Evolutionary conservation across 2,888 invertebrate genomes (phyloP), one percentile per base, ranked within the genome.

Genomic region (Muschampia plurimacula): DNA sequence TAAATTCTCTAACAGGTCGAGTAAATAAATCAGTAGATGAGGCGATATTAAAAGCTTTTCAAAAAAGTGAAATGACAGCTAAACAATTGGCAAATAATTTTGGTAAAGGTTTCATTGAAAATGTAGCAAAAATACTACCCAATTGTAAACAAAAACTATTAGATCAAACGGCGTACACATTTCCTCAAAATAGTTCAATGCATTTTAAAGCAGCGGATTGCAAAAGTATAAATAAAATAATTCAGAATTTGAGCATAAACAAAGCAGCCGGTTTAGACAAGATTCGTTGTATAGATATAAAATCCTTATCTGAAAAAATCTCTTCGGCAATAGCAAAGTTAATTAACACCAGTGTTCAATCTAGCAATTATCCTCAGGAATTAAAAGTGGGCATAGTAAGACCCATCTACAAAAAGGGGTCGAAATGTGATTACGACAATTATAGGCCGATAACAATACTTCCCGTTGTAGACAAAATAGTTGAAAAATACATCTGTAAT

Each of bases 391-490:
- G 78, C 0, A 22, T 77, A 49, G 75, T 78, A 0, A 67, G 76
- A 32, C 76, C 76, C 9, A 76, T 77, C 46, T 57, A 72, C n/a
- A 75, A 78, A 69, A 69, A 69, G 62, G 77, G 76, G 2, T 55
- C 39, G 10, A 9, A 55, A 2, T 55, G 32, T 8, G 59, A 69
- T 4, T 70, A 65, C 7, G 36, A 63, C 2, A 77, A 77, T 22
- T 78, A 76, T 57, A 59, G 76, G 32, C 78, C 76, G 7, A 78
- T 76, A 12, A 78, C 77, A 12, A 75, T 77, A 1, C 64, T 77
- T 32, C 67, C 77, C 1, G 52, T 59, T 0, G 60, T 75, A 9
- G 68, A 76, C 39, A 74, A 75, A 63, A 74, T 75, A 10, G 39
- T 71, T n/a, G 74, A 76, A 73, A 75, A 74, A 69, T 73, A 68